Evolutionary conservation across 1,140 invertebrate genomes (phyloP), one percentile per base, ranked within the genome.

Genomic region (Cherax destructor): DNA sequence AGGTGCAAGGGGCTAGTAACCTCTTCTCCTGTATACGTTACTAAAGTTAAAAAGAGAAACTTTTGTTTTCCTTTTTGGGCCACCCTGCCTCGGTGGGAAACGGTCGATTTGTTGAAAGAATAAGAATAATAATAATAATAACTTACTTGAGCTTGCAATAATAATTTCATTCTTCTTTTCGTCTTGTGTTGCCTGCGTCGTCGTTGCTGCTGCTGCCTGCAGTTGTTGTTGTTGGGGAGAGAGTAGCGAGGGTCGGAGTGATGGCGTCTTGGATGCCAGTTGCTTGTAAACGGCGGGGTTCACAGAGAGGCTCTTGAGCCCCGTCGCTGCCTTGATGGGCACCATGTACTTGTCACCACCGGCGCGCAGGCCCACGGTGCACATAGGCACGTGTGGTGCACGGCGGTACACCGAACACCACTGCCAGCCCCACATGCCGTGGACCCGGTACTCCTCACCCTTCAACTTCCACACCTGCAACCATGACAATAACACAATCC

Each of bases 381-480:
- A 92, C 93, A 94, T 93, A 94, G 95, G 94, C 95, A 30, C 56
- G 50, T 89, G 86, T 16, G 94, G 74, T 93, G 93, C 93, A 94
- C 95, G 94, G 93, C 95, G 65, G 94, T 95, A 88, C 2, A 96
- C 94, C 1, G 97, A 97, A 52, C 98, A 95, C 98, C 98, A 99
- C 18, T 97, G 94, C 98, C 98, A 99, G 10, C 98, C 99, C 96
- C 98, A 98, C 93, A 98, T 97, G 0, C 98, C 98, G 93, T 98
- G 98, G 47, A 99, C 97, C 93, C 99, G 95, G 94, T 99, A 99
- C 94, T 99, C 99, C 95, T 99, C 99, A 9, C 99, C 99, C 95
- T 98, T 99, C 95, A 99, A 98, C 94, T 99, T 99, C 97, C 98
- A 98, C 21, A 97, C 96, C 94, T 98, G 96, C 65, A 92, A 47